These are phyloP conservation scores for Actinopyga echinites DNA, from an alignment of 53 echinoderm and acorn worm species.

Conservation along the genomic window DNA sequence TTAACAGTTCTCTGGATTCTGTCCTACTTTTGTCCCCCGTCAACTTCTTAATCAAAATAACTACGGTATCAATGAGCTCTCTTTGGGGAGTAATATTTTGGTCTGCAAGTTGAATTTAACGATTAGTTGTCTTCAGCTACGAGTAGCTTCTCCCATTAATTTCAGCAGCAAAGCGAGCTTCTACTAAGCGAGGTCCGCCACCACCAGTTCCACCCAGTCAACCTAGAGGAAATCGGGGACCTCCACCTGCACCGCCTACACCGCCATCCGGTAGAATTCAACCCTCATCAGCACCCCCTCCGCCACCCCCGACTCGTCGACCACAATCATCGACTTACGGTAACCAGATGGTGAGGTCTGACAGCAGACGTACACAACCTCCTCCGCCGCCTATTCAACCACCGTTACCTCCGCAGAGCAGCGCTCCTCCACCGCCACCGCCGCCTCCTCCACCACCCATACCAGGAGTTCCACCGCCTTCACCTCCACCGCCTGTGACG, in stretches of 20 bases:
- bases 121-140: no score
- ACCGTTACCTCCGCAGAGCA: background rate
- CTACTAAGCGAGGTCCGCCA: slow-evolving; percentile 9
- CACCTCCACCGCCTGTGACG: background rate
- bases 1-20: no score
- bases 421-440: background rate
- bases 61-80: background rate
- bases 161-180: background rate
- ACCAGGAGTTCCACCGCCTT: background rate
- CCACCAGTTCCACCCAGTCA: slow-evolving; percentile 6
- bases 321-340: no score
- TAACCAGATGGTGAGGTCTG: background rate
- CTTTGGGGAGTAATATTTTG: no score
- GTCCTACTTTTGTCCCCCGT: no score
- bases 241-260: background rate
- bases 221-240: background rate
- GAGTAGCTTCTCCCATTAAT: background rate
- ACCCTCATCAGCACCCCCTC: background rate
- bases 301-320: background rate
- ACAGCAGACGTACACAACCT: slow-evolving; percentile 10
- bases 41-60: background rate
- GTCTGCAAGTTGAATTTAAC: no score
- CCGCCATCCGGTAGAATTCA: background rate
- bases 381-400: background rate
- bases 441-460: background rate